Evolutionary conservation across 2,888 invertebrate species (phyloP), one percentile per base, ranked within the genome.

Genomic region (Drosophila ustulata): DNA sequence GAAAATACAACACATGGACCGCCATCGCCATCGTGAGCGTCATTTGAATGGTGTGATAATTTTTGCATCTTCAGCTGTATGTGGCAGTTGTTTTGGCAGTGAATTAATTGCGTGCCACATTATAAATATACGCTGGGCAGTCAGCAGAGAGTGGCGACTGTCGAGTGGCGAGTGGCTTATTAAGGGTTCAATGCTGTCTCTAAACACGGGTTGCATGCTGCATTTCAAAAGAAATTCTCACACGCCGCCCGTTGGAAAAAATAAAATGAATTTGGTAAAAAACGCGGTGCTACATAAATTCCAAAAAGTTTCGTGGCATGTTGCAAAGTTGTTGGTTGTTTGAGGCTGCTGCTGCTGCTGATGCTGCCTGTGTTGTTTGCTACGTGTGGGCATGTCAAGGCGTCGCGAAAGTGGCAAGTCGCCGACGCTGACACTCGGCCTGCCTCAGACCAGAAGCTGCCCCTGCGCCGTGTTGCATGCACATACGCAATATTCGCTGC

Each of bases 21-120:
- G 47, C 41, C 37, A 6, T 30, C 6, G 18, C 41, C 63, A 43
- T 72, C 69, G 85, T 90, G 80, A 87, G 87, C 83, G 90, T 90
- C 90, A 89, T 89, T 90, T 90, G 89, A 90, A 90, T 90, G 90
- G 89, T 90, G 90, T 90, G 90, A 90, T 90, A 90, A 90, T 90
- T 90, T 90, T 83, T 83, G 78, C 75, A 69, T 77, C 78, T 82
- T 70, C 45, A 5, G 37, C 61, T 49, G 55, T 47, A 56, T 79
- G 18, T 56, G 84, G 75, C 78, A 80, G 78, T 57, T 37, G 26
- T 67, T 71, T 57, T 78, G 80, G 80, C 82, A 85, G 79, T 86
- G 83, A 84, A 84, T 83, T 84, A 84, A 84, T 84, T 84, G 87
- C 77, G 79, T 83, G 81, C 81, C 87, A 83, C 83, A 86, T 86